Evolutionary conservation across 1,140 invertebrate species (phyloP), one percentile per base, ranked within the genome.

Genomic region (Scaptomyza graminum): DNA sequence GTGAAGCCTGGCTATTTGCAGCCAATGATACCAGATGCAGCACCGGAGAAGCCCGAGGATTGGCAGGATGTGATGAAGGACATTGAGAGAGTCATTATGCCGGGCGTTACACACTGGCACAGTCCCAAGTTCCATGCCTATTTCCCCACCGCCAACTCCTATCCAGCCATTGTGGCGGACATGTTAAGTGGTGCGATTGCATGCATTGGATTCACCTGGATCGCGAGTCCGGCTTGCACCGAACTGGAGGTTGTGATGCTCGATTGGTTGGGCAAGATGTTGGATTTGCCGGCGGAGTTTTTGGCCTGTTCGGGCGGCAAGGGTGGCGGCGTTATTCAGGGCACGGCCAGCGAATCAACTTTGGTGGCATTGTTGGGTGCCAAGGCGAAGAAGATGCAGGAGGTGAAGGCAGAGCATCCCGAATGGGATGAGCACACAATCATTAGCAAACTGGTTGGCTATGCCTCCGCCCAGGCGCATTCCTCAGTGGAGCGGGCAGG

Each of bases 91-190:
- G 96, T 99, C n/a, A 97, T 99, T 51, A 99, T 99, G 98, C 98
- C 98, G 5, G 98, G 98, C 1, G 95, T 98, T 12, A 99, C 98
- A 3, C 98, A 99, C 88, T 99, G 98, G 98, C 98, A 99, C 63
- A 98, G 97, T 72, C 98, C 98, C 4, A 95, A 97, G 85, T 99
- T 99, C 93, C 97, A 99, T 92, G 98, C 98, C 1, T 99, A 99
- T 92, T 99, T 98, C 92, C 98, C 99, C 0, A 99, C 98, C 0
- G 98, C 96, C 7, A 98, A 98, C 92, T 99, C 97, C 0, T 99
- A 99, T 92, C 96, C 98, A 0, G 95, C 97, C 1, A 95, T 97
- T 77, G 90, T 92, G 25, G 91, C 90, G 0, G 98, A 99, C 83
- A 99, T 99, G 94, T 92, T 99, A 6, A 98, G 96, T 77, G 97